Conservation (phyloP, 2,888 invertebrate genomes). For the Drosophila testacea region DNA sequence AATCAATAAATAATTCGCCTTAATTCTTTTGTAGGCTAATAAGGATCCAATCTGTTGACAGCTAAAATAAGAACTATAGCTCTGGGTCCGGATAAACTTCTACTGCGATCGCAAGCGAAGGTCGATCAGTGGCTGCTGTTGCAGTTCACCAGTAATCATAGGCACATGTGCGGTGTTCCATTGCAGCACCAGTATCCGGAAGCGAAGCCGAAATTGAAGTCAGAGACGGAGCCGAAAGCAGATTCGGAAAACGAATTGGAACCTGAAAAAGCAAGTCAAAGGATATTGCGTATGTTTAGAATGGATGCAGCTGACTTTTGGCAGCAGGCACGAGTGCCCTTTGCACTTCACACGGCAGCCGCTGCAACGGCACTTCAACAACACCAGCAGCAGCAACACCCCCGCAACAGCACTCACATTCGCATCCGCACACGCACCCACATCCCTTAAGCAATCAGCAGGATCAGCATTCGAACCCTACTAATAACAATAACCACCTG, state of each 20-base stretch:
- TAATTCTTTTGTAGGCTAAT: not conserved
- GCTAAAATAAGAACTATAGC: conserved; percentile 36
- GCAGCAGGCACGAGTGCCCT: conserved; percentile 83
- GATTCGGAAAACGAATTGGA: not conserved
- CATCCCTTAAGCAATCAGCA: conserved; percentile 35
- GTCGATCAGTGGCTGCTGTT: conserved; percentile 90
- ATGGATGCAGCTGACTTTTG: conserved; percentile 84
- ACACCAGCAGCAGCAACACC: conserved; percentile 58
- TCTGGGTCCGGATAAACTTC: conserved; percentile 63
- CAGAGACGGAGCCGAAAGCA: not conserved
- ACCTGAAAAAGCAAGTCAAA: conserved; percentile 30
- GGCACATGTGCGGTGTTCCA: conserved; percentile 80
- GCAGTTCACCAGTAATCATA: conserved; percentile 86
- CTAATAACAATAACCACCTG: conserved; percentile 67
- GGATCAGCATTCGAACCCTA: conserved; percentile 82
- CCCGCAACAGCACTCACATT: conserved; percentile 78
- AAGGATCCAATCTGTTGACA: not conserved
- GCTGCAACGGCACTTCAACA: conserved; percentile 65
- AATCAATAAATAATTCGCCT: not conserved
- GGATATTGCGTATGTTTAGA: conserved; percentile 62
- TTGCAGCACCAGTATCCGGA: conserved; percentile 3
- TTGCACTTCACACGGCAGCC: conserved; percentile 82
- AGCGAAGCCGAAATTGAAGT: not conserved
- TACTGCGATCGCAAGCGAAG: conserved; percentile 56
- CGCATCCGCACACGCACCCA: conserved; percentile 32